Base-by-base conservation (phyloP, 1,140 invertebrate species). In the Orchesella cincta region DNA sequence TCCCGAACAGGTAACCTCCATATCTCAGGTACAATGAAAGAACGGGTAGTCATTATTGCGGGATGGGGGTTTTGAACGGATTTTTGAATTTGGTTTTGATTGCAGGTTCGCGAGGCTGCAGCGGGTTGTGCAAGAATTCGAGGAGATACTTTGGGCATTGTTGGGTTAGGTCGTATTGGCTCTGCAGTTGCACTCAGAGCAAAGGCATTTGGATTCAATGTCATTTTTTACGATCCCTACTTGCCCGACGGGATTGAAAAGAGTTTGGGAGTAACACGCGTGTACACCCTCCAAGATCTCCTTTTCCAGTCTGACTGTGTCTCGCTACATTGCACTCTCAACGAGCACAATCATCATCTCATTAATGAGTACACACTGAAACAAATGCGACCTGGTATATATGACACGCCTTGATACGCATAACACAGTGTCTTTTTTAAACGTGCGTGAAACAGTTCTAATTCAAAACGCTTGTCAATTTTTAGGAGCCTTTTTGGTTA, bases 401-500 rank as follows among this genome's bases (percentile, higher is more conserved):
- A 12, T 51, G n/a, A 51, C 12, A 12, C n/a, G 46, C 12, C 46
- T 51, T 51, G 46, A 51, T 51, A n/a, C n/a, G n/a, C n/a, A n/a
- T n/a, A n/a, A n/a, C n/a, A n/a, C n/a, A n/a, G n/a, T n/a, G n/a
- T 46, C 39, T 14, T 26, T 23, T 26, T 64, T 23, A 23, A 64
- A 23, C 5, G 57, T n/a, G n/a, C n/a, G n/a, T n/a, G n/a, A n/a
- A n/a, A n/a, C n/a, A n/a, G n/a, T n/a, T n/a, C n/a, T n/a, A n/a
- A n/a, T n/a, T n/a, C n/a, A n/a, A n/a, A n/a, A n/a, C n/a, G n/a
- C n/a, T n/a, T n/a, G n/a, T n/a, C n/a, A n/a, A n/a, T n/a, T n/a
- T n/a, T n/a, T n/a, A n/a, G n/a, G 97, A 84, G 96, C 96, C 86
- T 99, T 99, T 88, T 88, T 99, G 86, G 97, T 99, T 83, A 99